Evolutionary conservation across 2,113 vertebrate species (phyloP).

Genomic region (Bufo gargarizans): DNA sequence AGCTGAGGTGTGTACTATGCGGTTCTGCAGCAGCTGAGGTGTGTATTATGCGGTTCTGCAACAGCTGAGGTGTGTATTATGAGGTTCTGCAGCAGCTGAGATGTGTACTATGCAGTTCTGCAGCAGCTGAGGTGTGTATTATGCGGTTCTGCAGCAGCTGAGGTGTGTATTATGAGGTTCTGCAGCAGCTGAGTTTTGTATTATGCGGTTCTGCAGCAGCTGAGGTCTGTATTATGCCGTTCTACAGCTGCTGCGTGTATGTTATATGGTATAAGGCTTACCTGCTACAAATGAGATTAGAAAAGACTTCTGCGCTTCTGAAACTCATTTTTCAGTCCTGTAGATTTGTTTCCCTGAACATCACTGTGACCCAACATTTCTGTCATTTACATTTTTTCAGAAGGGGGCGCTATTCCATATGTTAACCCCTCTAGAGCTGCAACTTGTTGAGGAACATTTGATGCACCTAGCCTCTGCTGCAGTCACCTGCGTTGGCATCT

Average conservation of each 20-base stretch:
- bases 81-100: not conserved
- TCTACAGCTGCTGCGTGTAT: not conserved
- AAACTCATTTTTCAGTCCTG: too few relatives aligned
- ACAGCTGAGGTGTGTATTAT: not conserved
- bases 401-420: not conserved
- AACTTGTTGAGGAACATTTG: not conserved
- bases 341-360: too few relatives aligned
- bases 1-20: not conserved
- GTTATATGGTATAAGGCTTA: too few relatives aligned
- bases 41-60: not conserved
- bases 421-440: not conserved
- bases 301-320: too few relatives aligned
- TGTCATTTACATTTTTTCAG: too few relatives aligned
- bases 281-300: too few relatives aligned
- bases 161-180: not conserved
- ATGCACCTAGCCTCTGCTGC: not conserved
- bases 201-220: slow-evolving; percentile 1
- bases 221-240: not conserved
- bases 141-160: not conserved
- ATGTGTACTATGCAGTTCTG: not conserved
- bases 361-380: too few relatives aligned
- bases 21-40: not conserved
- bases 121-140: not conserved
- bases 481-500: not conserved
- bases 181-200: not conserved